Conservation (phyloP, 2,113 vertebrate species). For the Octodon degus region DNA sequence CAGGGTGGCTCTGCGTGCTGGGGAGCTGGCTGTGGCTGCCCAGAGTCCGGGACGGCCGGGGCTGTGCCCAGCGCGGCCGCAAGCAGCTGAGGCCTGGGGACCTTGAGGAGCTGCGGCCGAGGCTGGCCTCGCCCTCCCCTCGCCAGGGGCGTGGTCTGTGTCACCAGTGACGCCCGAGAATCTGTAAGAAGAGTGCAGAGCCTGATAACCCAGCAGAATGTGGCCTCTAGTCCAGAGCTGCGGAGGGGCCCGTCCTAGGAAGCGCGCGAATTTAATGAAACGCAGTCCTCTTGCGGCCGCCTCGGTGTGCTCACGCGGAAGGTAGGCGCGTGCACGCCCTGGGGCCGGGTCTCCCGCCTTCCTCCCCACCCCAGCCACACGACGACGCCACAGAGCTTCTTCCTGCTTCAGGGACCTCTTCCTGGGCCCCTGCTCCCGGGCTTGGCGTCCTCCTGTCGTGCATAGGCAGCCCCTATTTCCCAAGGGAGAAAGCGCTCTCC, state of each 20-base stretch:
- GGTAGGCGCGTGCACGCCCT: not conserved
- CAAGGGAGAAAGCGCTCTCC: not conserved
- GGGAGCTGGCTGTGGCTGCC: not conserved
- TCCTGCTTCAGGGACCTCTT: not conserved
- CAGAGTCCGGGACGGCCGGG: not conserved
- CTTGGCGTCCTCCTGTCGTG: not conserved
- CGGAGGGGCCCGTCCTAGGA: not conserved
- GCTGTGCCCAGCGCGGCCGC: not conserved
- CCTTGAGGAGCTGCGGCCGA: not conserved
- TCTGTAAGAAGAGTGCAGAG: not conserved
- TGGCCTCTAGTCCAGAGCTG: not conserved
- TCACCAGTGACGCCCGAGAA: not conserved
- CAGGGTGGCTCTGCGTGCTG: rapidly evolving
- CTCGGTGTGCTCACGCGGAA: not conserved
- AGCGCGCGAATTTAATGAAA: not conserved
- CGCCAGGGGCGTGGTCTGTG: not conserved
- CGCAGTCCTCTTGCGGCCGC: not conserved
- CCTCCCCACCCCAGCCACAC: no score
- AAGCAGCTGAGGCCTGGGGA: not conserved
- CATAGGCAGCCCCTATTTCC: not conserved
- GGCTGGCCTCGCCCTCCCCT: not conserved
- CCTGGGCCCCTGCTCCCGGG: no score
- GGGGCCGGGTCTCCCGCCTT: rapidly evolving
- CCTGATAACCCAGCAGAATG: not conserved
- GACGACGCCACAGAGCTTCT: rapidly evolving